Percentiles rank a stretch among this genome's conserved stretches.
These are phyloP conservation scores for Dascillus cervinus DNA, from an alignment of 2,888 invertebrate genomes.

Conservation along the genomic window DNA sequence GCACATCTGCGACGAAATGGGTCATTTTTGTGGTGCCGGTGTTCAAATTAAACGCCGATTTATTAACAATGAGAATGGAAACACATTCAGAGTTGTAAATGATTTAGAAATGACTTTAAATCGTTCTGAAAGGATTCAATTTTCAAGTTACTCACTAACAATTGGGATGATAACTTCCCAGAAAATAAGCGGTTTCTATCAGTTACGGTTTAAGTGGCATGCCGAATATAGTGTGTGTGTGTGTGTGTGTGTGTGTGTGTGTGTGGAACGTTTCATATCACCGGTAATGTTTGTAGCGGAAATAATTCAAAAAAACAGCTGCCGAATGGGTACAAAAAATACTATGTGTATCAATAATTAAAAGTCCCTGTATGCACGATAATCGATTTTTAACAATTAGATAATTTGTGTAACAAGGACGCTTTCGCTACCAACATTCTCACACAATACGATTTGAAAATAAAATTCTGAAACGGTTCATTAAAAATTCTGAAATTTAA, in stretches of 20 bases:
- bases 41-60: conserved; percentile 20
- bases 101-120: conserved; percentile 20
- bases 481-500: too few relatives aligned
- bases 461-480: too few relatives aligned
- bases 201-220: conserved; percentile 19
- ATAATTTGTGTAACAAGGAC: too few relatives aligned
- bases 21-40: too few relatives aligned
- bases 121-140: conserved; percentile 30
- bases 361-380: too few relatives aligned
- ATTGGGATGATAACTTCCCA: conserved; percentile 25
- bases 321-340: too few relatives aligned
- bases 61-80: conserved; percentile 16
- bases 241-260: too few relatives aligned
- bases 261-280: conserved; percentile 20
- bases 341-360: too few relatives aligned
- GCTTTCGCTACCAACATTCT: too few relatives aligned
- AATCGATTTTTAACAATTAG: too few relatives aligned
- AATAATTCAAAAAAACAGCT: conserved; percentile 16
- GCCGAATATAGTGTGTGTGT: conserved; percentile 21
- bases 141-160: conserved; percentile 26
- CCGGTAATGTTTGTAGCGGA: conserved; percentile 20
- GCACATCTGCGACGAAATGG: too few relatives aligned
- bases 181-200: conserved; percentile 21
- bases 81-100: conserved; percentile 16
- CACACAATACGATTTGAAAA: too few relatives aligned